phyloP scores from a whole-genome alignment of 2,888 invertebrate genomes.

The Leucophenga montana region DNA sequence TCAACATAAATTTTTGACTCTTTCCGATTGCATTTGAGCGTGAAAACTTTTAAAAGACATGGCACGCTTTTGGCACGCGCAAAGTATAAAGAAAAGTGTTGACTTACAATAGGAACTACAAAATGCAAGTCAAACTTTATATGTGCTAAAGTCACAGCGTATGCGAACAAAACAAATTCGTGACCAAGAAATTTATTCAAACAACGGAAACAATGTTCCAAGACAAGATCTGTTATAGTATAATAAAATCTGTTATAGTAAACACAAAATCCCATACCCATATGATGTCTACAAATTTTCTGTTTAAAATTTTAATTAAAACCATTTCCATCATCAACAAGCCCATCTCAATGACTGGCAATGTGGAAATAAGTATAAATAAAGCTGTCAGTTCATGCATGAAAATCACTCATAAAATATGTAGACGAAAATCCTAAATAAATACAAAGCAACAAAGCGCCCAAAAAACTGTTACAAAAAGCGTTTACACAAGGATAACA shows the following conservation, averaged over 20 bases:
- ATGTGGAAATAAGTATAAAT: neutral
- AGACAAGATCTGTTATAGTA: too few species aligned
- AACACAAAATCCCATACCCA: too few species aligned
- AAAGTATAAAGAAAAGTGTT: conserved; percentile 1
- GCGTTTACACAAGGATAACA: conserved; percentile 12
- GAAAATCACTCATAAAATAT: conserved; percentile 6
- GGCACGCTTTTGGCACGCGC: conserved; percentile 2
- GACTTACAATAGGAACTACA: neutral
- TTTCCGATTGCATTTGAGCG: conserved; percentile 7
- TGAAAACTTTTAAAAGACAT: too few species aligned
- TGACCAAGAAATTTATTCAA: neutral
- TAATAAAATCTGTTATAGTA: too few species aligned
- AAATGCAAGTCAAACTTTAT: neutral
- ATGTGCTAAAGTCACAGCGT: too few species aligned
- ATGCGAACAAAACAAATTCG: neutral
- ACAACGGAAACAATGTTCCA: too few species aligned
- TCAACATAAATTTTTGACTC: neutral
- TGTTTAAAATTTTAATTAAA: too few species aligned
- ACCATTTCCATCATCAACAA: too few species aligned
- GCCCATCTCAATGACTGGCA: neutral
- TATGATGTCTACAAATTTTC: too few species aligned
- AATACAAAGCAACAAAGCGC: conserved; percentile 5
- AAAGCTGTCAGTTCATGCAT: conserved; percentile 9
- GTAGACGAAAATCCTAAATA: conserved; percentile 10
- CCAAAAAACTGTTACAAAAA: neutral